phyloP scores from a whole-genome alignment of 1,140 invertebrate species.

The Homarus americanus region DNA sequence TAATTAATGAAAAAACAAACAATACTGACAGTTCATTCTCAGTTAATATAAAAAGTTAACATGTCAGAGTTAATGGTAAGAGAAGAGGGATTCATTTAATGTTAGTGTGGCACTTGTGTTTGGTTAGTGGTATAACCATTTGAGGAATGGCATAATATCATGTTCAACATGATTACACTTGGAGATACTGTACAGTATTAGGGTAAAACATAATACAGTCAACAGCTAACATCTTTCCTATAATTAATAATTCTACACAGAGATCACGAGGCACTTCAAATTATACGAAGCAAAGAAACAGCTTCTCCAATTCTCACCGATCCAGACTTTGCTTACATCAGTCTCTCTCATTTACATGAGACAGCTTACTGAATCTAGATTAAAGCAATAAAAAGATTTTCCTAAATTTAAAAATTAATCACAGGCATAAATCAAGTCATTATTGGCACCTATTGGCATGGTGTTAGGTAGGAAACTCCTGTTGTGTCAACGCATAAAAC shows the following conservation, averaged over 20 bases:
- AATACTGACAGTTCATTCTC: no score
- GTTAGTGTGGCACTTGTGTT: no score
- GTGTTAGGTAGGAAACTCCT: neutral
- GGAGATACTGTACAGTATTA: no score
- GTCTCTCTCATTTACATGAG: neutral
- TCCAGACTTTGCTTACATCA: neutral
- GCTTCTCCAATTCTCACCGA: neutral
- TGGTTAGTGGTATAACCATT: neutral
- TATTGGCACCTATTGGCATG: neutral
- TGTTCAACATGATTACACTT: neutral
- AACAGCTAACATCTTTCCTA: neutral
- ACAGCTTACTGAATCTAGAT: neutral
- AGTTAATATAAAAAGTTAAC: no score
- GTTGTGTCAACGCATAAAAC: neutral
- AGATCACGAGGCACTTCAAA: neutral
- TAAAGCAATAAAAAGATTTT: neutral
- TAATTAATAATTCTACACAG: neutral
- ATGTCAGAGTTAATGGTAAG: no score
- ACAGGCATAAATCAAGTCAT: neutral
- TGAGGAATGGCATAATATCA: neutral
- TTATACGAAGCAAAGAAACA: neutral
- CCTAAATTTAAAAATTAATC: neutral
- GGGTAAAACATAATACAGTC: no score
- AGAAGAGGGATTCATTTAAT: no score
- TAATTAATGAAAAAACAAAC: no score